Base-by-base conservation (phyloP, 2,888 invertebrate species). In the Odontocolon sp. region DNA sequence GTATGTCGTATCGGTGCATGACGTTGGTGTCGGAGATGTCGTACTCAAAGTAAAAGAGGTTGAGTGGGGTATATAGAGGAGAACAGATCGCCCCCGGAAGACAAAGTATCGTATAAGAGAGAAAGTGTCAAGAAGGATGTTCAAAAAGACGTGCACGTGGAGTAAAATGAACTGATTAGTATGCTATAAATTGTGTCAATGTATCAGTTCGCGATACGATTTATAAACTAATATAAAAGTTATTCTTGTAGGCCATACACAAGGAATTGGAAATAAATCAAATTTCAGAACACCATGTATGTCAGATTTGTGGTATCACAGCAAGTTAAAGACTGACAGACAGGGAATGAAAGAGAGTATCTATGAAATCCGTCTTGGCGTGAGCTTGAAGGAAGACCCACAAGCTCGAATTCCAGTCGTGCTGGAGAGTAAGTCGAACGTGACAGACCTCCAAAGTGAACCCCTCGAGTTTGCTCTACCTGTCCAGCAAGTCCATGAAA, bases 11-110 rank as follows among this genome's bases (percentile, higher is more conserved):
- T 6, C 5, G n/a, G 56, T 18, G 33, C 45, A 40, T 33, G 18
- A 50, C 28, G 16, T 14, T 23, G 40, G 8, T 14, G 26, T 36
- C 14, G 11, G 28, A 47, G 31, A 9, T 4, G 42, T n/a, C 21
- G 14, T 14, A 5, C 26, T 33, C 50, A 18, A 28, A 38, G 38
- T 38, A 26, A 52, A 52, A 9, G 52, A 64, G 38, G 38, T 52
- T 38, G 50, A 38, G 50, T 28, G 40, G 40, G 3, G 14, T 64
- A 6, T 57, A 54, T 45, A 26, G 33, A 28, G 18, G 54, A 73
- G 66, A 45, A 36, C 28, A 40, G 40, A 21, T 50, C 47, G 6
- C n/a, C 23, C 16, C 28, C 23, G 31, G 14, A 14, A 50, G 2
- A 3, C 8, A 11, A 36, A 21, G 28, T 23, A 23, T 57, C 38